A percentile compares a stretch with the other conserved stretches of the same genome.
Evolutionary conservation across 2,797 vertebrate genomes (phyloP).

Genomic region (Naso thynnoides): DNA sequence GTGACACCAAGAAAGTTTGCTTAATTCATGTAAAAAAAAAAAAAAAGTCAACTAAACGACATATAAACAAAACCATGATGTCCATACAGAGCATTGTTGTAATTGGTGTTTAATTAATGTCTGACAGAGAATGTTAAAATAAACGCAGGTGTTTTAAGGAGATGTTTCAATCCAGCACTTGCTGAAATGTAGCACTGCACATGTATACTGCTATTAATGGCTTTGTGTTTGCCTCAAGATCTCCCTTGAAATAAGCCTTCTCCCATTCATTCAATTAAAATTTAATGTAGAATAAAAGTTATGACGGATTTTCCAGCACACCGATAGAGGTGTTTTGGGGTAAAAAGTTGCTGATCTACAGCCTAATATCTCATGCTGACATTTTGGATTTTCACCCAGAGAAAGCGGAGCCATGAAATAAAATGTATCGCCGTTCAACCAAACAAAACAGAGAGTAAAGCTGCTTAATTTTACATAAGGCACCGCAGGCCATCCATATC

Average conservation of each 20-base stretch:
- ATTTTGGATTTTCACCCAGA: conserved; percentile 50
- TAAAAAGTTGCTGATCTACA: conserved; percentile 31
- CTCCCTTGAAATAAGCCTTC: conserved; percentile 1
- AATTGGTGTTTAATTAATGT: conserved; percentile 32
- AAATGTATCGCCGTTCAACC: conserved; percentile 58
- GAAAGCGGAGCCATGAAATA: conserved; percentile 42
- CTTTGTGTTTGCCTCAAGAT: conserved; percentile 28
- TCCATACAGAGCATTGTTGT: conserved; percentile 23
- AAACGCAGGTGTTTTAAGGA: conserved; percentile 12
- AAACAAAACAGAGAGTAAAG: conserved; percentile 67
- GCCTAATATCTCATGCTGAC: conserved; percentile 52
- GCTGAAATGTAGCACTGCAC: conserved; percentile 1
- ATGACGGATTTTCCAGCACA: conserved; percentile 29
- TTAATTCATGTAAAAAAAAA: conserved; percentile 13
- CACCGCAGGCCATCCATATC: conserved; percentile 48
- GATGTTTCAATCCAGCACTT: conserved; percentile 18
- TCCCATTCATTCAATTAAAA: conserved; percentile 14
- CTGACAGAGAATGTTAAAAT: conserved; percentile 37
- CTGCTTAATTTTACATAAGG: conserved; percentile 70
- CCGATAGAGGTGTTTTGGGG: conserved; percentile 20
- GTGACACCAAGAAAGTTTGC: conserved; percentile 10
- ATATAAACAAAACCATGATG: conserved; percentile 3
- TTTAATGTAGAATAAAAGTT: conserved; percentile 19
- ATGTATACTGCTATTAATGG: neutral
- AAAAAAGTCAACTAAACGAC: conserved; percentile 10